These are phyloP conservation scores for Acanthisitta chloris DNA, from an alignment of 2,113 vertebrate genomes.

Conservation along the genomic window DNA sequence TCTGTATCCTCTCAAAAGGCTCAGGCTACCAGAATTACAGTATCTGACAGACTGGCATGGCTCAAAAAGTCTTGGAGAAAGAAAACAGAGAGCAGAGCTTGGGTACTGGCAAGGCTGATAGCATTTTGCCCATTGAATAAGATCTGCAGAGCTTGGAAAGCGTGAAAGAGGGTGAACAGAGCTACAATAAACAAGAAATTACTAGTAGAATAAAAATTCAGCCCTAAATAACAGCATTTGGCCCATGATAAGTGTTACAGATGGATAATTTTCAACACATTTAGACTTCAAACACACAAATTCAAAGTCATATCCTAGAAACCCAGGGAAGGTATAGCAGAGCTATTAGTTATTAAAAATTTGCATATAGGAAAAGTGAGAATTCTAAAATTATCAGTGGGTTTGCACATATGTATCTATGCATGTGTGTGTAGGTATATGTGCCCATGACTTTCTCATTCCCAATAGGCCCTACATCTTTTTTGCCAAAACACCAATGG, in stretches of 20 bases:
- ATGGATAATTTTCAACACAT: neutral
- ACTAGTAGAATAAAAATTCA: neutral
- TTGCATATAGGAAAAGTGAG: neutral
- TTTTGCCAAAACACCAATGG: neutral
- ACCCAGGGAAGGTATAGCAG: neutral
- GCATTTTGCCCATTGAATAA: neutral
- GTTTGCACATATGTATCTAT: neutral
- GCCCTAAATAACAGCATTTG: neutral
- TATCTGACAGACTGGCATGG: rapidly evolving
- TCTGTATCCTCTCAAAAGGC: neutral
- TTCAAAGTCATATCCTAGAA: neutral
- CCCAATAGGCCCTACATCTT: neutral
- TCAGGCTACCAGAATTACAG: neutral
- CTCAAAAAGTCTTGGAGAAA: neutral
- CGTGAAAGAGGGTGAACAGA: neutral
- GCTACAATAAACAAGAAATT: neutral
- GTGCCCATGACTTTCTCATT: neutral
- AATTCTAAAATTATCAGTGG: neutral
- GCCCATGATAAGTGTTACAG: neutral
- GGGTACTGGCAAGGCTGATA: neutral
- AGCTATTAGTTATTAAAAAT: neutral
- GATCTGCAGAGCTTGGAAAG: neutral
- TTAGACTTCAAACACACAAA: neutral
- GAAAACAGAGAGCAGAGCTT: neutral
- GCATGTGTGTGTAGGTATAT: too few relatives aligned